These are phyloP conservation scores for Lydus trimaculatus DNA, from an alignment of 2,888 invertebrate species.

Conservation along the genomic window DNA sequence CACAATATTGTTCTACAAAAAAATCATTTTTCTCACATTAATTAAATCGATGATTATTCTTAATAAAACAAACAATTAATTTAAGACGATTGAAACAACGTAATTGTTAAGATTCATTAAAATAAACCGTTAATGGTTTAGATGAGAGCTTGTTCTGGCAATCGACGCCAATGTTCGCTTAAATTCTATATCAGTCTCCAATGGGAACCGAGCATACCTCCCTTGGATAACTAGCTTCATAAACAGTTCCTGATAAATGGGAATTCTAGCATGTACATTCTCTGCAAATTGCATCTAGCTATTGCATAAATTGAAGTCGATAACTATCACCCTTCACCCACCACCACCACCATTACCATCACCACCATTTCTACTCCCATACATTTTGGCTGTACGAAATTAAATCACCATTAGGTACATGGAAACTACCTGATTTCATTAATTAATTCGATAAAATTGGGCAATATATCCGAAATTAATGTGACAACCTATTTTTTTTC, in stretches of 20 bases:
- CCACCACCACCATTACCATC: constrained; percentile 44
- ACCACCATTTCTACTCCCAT: background rate
- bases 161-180: constrained; percentile 26
- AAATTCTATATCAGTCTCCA: constrained; percentile 30
- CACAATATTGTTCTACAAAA: constrained; percentile 13
- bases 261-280: constrained; percentile 60
- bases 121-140: background rate
- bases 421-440: background rate
- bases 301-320: constrained; percentile 60
- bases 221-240: constrained; percentile 58
- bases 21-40: no score
- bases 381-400: background rate
- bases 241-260: constrained; percentile 60
- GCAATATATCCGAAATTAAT: background rate
- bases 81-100: background rate
- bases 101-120: background rate
- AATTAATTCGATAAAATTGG: background rate
- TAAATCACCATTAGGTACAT: constrained; percentile 2
- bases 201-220: constrained; percentile 46
- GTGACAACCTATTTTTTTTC: no score
- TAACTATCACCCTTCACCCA: constrained; percentile 42
- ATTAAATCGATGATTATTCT: background rate
- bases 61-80: background rate
- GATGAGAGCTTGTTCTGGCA: background rate
- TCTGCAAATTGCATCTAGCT: constrained; percentile 60